These are phyloP conservation scores for Melitaea cinxia DNA, from an alignment of 1,140 invertebrate species.

Conservation along the genomic window DNA sequence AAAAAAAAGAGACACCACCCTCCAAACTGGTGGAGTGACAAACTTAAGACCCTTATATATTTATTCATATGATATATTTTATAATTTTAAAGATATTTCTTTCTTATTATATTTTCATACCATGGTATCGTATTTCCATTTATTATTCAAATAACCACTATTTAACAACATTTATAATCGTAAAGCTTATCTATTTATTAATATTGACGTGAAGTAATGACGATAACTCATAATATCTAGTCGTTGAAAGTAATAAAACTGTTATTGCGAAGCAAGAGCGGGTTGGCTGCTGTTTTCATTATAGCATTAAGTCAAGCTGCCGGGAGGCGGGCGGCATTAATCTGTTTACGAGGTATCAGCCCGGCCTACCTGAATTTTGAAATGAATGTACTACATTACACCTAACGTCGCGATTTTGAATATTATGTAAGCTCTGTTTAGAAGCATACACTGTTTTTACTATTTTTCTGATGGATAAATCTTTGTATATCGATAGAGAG, in stretches of 20 bases:
- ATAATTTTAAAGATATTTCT: too few relatives aligned
- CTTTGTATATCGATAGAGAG: too few relatives aligned
- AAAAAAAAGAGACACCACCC: too few relatives aligned
- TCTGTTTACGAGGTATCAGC: conserved; percentile 63
- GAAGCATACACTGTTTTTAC: too few relatives aligned
- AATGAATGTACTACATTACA: conserved; percentile 9
- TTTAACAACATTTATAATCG: conserved; percentile 39
- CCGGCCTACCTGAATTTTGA: conserved; percentile 19
- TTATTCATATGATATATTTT: too few relatives aligned
- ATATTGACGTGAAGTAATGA: conserved; percentile 55
- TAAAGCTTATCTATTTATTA: conserved; percentile 55
- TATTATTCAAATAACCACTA: conserved; percentile 33
- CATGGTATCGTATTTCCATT: conserved; percentile 3
- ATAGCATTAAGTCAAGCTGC: conserved; percentile 66
- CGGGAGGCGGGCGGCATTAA: conserved; percentile 55
- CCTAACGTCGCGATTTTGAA: background rate
- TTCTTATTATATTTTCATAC: too few relatives aligned
- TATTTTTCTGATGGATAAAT: too few relatives aligned
- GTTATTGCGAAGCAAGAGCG: conserved; percentile 41
- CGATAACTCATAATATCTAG: conserved; percentile 53
- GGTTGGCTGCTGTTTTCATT: conserved; percentile 63
- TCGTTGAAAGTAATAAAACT: conserved; percentile 57
- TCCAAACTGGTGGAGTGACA: too few relatives aligned
- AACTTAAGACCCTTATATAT: too few relatives aligned
- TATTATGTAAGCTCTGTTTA: too few relatives aligned